These are phyloP conservation scores for Priocnemis perturbator DNA, from an alignment of 2,888 invertebrate species.

Conservation along the genomic window DNA sequence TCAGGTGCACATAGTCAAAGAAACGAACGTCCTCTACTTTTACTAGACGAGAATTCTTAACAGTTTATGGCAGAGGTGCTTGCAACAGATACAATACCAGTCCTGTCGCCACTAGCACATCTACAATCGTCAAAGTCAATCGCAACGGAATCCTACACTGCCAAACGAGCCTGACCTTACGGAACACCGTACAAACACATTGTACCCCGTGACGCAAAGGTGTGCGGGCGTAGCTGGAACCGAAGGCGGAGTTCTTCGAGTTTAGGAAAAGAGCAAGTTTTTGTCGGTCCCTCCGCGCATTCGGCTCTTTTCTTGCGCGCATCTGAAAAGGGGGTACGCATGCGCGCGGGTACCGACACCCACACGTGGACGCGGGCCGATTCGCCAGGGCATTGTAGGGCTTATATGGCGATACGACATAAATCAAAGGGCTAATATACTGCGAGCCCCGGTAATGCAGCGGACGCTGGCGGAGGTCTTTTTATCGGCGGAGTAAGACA, in stretches of 20 bases:
- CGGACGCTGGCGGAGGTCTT: slow-evolving; percentile 67
- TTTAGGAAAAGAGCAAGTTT: background rate
- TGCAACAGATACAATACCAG: no score
- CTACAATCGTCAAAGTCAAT: no score
- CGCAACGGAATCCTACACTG: no score
- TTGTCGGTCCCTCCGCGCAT: background rate
- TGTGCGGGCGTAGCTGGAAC: no score
- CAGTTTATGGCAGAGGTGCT: no score
- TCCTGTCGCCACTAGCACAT: no score
- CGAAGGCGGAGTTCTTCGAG: no score
- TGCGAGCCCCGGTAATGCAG: slow-evolving; percentile 66
- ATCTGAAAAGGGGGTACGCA: slow-evolving; percentile 11
- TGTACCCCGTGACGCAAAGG: no score
- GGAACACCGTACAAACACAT: no score
- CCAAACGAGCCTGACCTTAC: no score
- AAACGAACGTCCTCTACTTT: slow-evolving; percentile 43
- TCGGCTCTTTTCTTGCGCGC: background rate
- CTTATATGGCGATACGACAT: slow-evolving; percentile 72
- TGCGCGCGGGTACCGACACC: slow-evolving; percentile 31
- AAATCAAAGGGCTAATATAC: slow-evolving; percentile 74
- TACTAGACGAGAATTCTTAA: slow-evolving; percentile 46
- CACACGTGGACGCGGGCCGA: slow-evolving; percentile 3
- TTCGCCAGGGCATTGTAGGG: slow-evolving; percentile 64
- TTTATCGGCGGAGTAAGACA: slow-evolving; percentile 72
- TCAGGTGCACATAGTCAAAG: slow-evolving; percentile 35